phyloP scores from a whole-genome alignment of 2,797 vertebrate species.

The Gorsachius magnificus region DNA sequence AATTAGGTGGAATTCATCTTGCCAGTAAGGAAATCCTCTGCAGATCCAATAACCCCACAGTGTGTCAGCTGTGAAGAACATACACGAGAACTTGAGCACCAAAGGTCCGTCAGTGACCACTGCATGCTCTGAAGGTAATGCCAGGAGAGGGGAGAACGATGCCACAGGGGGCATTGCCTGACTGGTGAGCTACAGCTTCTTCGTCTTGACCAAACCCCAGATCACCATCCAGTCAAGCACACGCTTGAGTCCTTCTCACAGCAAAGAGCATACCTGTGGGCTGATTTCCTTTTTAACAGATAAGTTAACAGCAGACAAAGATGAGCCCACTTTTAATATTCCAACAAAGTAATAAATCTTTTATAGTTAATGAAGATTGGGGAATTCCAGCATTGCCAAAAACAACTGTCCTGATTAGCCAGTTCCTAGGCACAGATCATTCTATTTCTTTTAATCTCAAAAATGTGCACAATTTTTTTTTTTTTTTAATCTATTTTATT shows the following conservation, averaged over 20 bases:
- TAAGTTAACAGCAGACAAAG: neutral
- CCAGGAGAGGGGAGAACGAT: neutral
- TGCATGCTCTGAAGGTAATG: neutral
- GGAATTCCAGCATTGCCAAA: neutral
- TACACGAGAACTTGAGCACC: neutral
- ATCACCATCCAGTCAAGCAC: neutral
- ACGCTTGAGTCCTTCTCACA: neutral
- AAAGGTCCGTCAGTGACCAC: neutral
- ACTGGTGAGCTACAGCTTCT: neutral
- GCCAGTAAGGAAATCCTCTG: neutral
- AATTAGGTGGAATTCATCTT: neutral
- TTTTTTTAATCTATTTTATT: neutral
- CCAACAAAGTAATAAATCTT: neutral
- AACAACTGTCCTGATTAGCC: neutral
- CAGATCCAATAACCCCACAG: neutral
- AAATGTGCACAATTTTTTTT: neutral
- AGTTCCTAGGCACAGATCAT: neutral
- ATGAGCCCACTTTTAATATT: neutral
- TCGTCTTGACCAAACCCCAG: neutral
- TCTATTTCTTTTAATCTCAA: neutral
- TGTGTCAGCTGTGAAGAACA: neutral
- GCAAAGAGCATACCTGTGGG: neutral
- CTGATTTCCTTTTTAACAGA: neutral
- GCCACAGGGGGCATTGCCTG: neutral
- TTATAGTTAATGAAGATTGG: neutral